Evolutionary conservation across 30 jellyfish, hydroid and myxozoan species (phyloP).

Genomic region (Chrysaora quinquecirrha): DNA sequence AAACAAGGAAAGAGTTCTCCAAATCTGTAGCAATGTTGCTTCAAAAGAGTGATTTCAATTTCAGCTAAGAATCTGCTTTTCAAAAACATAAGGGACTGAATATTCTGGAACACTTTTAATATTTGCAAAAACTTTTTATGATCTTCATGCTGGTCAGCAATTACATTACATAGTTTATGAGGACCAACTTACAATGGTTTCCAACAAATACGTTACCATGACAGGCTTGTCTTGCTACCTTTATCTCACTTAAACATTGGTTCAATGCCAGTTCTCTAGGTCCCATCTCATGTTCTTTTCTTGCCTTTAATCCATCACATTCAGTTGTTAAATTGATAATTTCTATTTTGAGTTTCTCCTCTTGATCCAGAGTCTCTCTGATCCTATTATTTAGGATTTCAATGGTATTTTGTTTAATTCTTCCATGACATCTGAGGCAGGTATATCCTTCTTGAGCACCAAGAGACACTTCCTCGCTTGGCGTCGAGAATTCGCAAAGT

Average conservation of each 20-base stretch:
- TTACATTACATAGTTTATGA: too few species aligned
- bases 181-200: too few species aligned
- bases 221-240: slow-evolving; percentile 54
- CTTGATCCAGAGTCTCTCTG: not conserved
- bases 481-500: slow-evolving; percentile 11
- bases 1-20: too few species aligned
- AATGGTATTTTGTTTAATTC: not conserved
- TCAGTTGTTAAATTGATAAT: not conserved
- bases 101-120: too few species aligned
- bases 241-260: not conserved
- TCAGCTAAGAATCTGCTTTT: too few species aligned
- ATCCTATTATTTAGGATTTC: not conserved
- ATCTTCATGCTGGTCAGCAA: too few species aligned
- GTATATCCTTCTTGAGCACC: not conserved
- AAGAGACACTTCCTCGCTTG: slow-evolving; percentile 5
- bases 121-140: too few species aligned
- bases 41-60: too few species aligned
- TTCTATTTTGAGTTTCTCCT: not conserved
- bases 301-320: slow-evolving; percentile 13
- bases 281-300: not conserved
- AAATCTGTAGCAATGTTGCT: too few species aligned
- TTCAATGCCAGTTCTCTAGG: not conserved
- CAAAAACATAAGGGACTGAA: too few species aligned
- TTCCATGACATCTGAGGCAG: not conserved
- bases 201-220: too few species aligned